Percentiles rank a stretch among this genome's conserved stretches.
These are phyloP conservation scores for Ibycter americanus DNA, from an alignment of 2,797 vertebrate genomes.

Conservation along the genomic window DNA sequence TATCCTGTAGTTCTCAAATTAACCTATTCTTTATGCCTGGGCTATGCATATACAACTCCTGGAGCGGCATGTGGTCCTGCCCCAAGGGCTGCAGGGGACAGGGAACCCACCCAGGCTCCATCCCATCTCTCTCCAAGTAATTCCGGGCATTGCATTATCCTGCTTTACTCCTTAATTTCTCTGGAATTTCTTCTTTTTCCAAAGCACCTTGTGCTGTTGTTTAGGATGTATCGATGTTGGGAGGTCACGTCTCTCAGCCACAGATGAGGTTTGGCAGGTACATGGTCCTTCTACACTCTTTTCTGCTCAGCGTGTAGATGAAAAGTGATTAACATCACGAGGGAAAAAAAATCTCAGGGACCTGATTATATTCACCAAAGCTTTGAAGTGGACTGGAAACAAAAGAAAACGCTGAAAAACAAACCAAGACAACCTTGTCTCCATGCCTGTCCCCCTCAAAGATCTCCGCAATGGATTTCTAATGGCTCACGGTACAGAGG, in stretches of 20 bases:
- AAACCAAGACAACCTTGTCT: neutral
- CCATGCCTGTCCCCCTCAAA: neutral
- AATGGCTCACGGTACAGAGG: rapidly evolving
- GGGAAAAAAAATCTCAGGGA: neutral
- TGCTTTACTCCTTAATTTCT: neutral
- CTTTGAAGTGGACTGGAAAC: neutral
- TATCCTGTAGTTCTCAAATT: neutral
- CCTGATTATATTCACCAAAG: neutral
- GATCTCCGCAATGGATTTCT: neutral
- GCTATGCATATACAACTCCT: neutral
- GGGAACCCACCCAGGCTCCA: neutral
- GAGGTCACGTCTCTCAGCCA: constrained; percentile 35
- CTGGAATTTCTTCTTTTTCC: constrained; percentile 55
- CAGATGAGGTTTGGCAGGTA: neutral
- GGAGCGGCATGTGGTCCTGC: neutral
- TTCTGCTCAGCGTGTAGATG: neutral
- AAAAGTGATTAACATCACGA: neutral
- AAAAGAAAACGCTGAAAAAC: neutral
- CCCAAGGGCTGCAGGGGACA: neutral
- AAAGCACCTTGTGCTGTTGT: constrained; percentile 19
- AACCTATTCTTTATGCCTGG: neutral
- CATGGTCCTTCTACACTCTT: neutral
- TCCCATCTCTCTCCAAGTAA: neutral
- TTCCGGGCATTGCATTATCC: neutral
- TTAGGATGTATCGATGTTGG: neutral